phyloP scores from a whole-genome alignment of 2,888 invertebrate species.

The Orchesella flavescens region DNA sequence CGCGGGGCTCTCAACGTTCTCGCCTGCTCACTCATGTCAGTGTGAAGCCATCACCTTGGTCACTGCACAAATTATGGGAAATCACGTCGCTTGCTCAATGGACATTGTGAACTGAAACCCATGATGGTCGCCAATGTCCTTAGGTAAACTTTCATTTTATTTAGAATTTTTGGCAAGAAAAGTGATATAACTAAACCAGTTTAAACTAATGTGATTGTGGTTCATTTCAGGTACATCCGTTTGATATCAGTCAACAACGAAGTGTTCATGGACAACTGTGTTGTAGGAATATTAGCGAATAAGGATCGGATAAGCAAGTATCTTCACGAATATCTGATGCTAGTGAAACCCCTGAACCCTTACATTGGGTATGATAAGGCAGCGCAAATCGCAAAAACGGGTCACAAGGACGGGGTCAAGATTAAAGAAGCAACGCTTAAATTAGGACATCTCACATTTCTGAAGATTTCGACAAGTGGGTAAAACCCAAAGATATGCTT shows the following conservation, averaged over 20 bases:
- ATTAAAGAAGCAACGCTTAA: conserved; percentile 91
- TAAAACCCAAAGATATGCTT: conserved; percentile 91
- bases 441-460: conserved; percentile 85
- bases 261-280: conserved; percentile 91
- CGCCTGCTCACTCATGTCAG: conserved; percentile 94
- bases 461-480: conserved; percentile 90
- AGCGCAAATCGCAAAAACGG: conserved; percentile 90
- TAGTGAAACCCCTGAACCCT: conserved; percentile 97
- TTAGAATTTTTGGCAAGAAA: too few species aligned
- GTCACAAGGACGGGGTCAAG: conserved; percentile 91
- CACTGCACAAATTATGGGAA: conserved; percentile 97
- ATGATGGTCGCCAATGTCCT: conserved; percentile 95
- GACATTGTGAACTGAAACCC: conserved; percentile 98
- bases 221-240: conserved; percentile 81
- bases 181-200: too few species aligned
- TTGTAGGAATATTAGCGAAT: conserved; percentile 86
- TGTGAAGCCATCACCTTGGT: conserved; percentile 99
- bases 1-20: conserved; percentile 93
- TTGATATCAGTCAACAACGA: conserved; percentile 88
- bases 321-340: conserved; percentile 94
- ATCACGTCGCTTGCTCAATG: conserved; percentile 95
- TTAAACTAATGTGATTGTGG: too few species aligned
- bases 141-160: conserved; percentile 74
- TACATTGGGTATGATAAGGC: conserved; percentile 93
- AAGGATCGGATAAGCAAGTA: conserved; percentile 85